Conservation (phyloP, 64 coral and sea anemone genomes). For the Platygyra sinensis region DNA sequence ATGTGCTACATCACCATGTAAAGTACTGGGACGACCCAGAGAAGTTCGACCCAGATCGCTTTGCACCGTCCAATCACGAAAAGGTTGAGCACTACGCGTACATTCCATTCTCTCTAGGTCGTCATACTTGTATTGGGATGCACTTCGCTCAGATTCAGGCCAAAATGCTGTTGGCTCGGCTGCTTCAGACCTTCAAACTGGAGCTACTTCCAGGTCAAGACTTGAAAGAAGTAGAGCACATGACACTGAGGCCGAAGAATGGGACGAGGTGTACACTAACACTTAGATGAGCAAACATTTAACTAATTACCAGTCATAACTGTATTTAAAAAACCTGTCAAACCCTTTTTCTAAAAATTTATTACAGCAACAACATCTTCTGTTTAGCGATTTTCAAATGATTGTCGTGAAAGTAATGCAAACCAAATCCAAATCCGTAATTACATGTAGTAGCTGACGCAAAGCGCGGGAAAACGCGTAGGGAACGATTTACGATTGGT, state of each 20-base stretch:
- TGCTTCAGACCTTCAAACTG: conserved; percentile 72
- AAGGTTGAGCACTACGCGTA: conserved; percentile 80
- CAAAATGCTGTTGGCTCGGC: conserved; percentile 59
- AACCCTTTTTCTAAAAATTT: no score
- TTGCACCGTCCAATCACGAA: conserved; percentile 53
- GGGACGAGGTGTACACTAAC: conserved; percentile 55
- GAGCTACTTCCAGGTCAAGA: conserved; percentile 62
- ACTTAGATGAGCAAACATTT: background rate
- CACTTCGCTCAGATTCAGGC: conserved; percentile 66
- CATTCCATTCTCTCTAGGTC: conserved; percentile 72
- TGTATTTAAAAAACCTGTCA: no score
- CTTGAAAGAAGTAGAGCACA: conserved; percentile 75
- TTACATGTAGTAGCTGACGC: no score
- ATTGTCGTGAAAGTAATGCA: no score
- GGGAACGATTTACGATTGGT: no score
- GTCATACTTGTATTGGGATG: conserved; percentile 73
- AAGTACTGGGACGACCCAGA: conserved; percentile 87
- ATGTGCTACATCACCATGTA: conserved; percentile 69
- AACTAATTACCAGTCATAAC: no score
- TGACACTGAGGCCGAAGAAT: conserved; percentile 60
- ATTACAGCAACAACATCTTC: no score
- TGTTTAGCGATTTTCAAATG: no score
- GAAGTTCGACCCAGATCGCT: conserved; percentile 79
- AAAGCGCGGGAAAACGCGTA: no score
- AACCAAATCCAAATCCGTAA: no score